Evolutionary conservation across 1,140 invertebrate species (phyloP).

Genomic region (Drosophila trapezifrons): DNA sequence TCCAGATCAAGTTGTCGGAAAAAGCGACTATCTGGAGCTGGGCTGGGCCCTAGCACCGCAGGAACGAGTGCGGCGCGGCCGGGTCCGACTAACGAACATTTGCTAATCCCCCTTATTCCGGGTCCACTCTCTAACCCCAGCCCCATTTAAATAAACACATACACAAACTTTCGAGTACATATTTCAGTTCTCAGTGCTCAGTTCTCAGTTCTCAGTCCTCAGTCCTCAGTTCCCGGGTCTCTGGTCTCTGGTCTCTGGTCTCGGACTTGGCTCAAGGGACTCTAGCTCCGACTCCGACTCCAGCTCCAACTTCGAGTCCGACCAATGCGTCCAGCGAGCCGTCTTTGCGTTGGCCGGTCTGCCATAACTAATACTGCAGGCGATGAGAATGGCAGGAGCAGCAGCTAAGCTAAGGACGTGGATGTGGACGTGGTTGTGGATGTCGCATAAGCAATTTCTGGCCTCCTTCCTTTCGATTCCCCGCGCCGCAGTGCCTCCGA

Average conservation of each 20-base stretch:
- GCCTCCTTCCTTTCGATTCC: slow-evolving; percentile 27
- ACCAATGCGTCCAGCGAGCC: slow-evolving; percentile 39
- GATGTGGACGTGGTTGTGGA: slow-evolving; percentile 62
- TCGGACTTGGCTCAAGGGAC: slow-evolving; percentile 54
- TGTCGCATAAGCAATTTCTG: slow-evolving; percentile 82
- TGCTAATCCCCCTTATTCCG: slow-evolving; percentile 30
- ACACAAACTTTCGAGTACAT: slow-evolving; percentile 43
- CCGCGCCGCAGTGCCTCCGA: slow-evolving; percentile 17
- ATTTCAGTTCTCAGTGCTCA: slow-evolving; percentile 30
- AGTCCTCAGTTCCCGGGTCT: neutral
- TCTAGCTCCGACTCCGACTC: neutral
- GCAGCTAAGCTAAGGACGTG: slow-evolving; percentile 19
- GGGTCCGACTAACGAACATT: slow-evolving; percentile 48
- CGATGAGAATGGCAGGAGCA: slow-evolving; percentile 15
- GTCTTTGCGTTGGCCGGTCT: slow-evolving; percentile 51
- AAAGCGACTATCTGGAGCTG: slow-evolving; percentile 62
- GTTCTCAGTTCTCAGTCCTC: slow-evolving; percentile 3
- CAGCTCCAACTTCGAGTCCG: neutral
- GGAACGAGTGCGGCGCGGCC: slow-evolving; percentile 17
- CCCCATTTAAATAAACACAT: slow-evolving; percentile 28
- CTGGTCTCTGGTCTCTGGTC: slow-evolving; percentile 16
- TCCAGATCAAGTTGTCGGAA: slow-evolving; percentile 76
- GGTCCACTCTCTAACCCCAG: slow-evolving; percentile 7
- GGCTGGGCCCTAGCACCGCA: slow-evolving; percentile 53
- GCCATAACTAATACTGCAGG: slow-evolving; percentile 73